Conservation (phyloP, 2,888 invertebrate species). For the Asteroscopus sphinx region DNA sequence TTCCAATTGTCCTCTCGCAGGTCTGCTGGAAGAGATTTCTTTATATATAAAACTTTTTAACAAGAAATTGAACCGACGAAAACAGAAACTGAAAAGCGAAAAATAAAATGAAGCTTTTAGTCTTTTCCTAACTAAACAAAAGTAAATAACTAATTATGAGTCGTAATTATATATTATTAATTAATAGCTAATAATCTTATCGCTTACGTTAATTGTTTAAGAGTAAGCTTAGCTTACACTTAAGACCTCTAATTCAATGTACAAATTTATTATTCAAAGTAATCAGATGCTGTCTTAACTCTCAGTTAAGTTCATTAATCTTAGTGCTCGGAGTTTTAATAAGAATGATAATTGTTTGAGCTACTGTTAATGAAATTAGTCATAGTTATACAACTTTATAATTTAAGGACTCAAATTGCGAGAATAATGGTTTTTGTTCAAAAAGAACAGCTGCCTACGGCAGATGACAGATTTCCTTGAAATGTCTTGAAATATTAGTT, state of each 20-base stretch:
- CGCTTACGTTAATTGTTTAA: neutral
- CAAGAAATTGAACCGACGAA: too few relatives aligned
- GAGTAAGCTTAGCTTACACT: neutral
- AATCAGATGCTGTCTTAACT: constrained; percentile 31
- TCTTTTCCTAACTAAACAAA: too few relatives aligned
- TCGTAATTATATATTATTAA: too few relatives aligned
- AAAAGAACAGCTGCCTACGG: constrained; percentile 16
- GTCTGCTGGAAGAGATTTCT: too few relatives aligned
- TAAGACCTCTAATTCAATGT: constrained; percentile 39
- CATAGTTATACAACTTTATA: constrained; percentile 48
- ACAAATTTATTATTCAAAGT: constrained; percentile 34
- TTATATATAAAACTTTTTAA: too few relatives aligned
- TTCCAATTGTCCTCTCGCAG: too few relatives aligned
- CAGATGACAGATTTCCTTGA: constrained; percentile 1
- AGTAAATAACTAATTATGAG: too few relatives aligned
- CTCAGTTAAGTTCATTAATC: constrained; percentile 42
- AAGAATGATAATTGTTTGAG: constrained; percentile 52
- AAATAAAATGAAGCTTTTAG: too few relatives aligned
- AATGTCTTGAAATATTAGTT: too few relatives aligned
- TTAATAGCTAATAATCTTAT: too few relatives aligned
- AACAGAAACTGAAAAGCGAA: too few relatives aligned
- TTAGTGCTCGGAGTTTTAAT: constrained; percentile 52
- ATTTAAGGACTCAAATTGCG: constrained; percentile 38
- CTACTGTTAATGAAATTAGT: constrained; percentile 55
- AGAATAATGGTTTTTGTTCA: constrained; percentile 35